Conservation (phyloP, 2,113 vertebrate genomes). For the Notarius quadriscutis region DNA sequence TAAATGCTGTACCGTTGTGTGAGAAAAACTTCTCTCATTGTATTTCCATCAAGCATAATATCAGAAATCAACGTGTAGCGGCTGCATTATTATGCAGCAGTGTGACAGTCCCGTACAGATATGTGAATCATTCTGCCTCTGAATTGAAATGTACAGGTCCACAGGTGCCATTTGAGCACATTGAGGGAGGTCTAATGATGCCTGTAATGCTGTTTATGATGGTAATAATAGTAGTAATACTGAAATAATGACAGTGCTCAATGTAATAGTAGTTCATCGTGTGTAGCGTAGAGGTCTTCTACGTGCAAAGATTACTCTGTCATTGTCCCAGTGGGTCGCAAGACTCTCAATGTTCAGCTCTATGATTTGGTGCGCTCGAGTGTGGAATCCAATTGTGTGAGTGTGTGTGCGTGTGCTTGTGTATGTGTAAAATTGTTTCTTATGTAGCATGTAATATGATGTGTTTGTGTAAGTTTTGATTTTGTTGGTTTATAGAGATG, state of each 20-base stretch:
- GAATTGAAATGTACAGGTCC: slow-evolving; percentile 40
- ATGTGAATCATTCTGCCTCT: slow-evolving; percentile 34
- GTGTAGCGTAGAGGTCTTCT: slow-evolving; percentile 31
- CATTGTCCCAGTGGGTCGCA: slow-evolving; percentile 47
- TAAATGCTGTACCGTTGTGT: not conserved
- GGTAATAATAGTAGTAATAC: slow-evolving; percentile 51
- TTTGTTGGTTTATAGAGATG: not conserved
- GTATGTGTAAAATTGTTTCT: not conserved
- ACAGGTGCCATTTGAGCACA: slow-evolving; percentile 31
- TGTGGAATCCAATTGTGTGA: slow-evolving; percentile 31
- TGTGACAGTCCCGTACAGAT: slow-evolving; percentile 13
- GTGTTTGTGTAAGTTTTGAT: not conserved
- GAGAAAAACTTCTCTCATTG: not conserved
- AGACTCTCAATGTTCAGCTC: slow-evolving; percentile 38
- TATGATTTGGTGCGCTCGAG: slow-evolving; percentile 36
- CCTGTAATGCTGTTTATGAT: slow-evolving; percentile 54
- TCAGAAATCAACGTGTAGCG: slow-evolving; percentile 10
- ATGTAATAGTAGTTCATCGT: slow-evolving; percentile 44
- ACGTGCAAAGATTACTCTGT: slow-evolving; percentile 46
- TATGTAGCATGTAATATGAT: not conserved
- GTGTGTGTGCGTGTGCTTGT: not conserved
- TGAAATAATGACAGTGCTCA: slow-evolving; percentile 51
- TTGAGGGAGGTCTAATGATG: slow-evolving; percentile 44
- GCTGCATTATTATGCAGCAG: not conserved
- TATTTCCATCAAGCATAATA: not conserved